Evolutionary conservation across 2,888 invertebrate genomes (phyloP).

Genomic region (Polietes domitor): DNA sequence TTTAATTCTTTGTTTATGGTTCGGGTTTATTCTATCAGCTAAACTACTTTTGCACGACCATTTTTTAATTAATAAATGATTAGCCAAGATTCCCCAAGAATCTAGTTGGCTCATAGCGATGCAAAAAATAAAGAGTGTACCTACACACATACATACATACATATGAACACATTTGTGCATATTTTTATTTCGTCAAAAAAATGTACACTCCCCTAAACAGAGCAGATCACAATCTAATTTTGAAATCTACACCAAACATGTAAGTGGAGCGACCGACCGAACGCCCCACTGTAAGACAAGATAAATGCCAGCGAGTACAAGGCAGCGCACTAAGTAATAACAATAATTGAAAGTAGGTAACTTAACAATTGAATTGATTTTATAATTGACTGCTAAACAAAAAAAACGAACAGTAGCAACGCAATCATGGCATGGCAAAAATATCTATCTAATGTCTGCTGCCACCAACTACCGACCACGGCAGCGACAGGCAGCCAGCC

Average conservation of each 20-base stretch:
- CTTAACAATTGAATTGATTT: constrained; percentile 60
- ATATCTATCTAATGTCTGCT: constrained; percentile 2
- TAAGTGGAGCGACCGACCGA: constrained; percentile 23
- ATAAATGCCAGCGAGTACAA: not conserved
- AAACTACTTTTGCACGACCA: too few species aligned
- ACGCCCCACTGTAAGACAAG: not conserved
- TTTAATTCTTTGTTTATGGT: constrained; percentile 44
- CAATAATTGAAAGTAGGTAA: constrained; percentile 62
- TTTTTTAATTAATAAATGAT: not conserved
- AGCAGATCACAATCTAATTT: constrained; percentile 53
- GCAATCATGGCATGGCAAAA: constrained; percentile 8
- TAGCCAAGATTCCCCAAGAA: constrained; percentile 36
- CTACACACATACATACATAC: not conserved
- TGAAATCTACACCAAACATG: constrained; percentile 11
- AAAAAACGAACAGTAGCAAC: constrained; percentile 23
- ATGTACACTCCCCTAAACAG: not conserved
- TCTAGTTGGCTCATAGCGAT: constrained; percentile 17
- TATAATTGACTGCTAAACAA: constrained; percentile 53
- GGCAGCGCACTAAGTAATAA: constrained; percentile 14
- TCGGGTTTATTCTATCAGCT: not conserved
- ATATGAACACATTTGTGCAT: too few species aligned
- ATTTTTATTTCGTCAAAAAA: not conserved
- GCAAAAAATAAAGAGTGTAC: not conserved
- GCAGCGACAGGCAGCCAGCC: constrained; percentile 7
- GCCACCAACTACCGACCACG: too few species aligned